Evolutionary conservation across 2,797 vertebrate genomes (phyloP).

Genomic region (Amblyraja radiata): DNA sequence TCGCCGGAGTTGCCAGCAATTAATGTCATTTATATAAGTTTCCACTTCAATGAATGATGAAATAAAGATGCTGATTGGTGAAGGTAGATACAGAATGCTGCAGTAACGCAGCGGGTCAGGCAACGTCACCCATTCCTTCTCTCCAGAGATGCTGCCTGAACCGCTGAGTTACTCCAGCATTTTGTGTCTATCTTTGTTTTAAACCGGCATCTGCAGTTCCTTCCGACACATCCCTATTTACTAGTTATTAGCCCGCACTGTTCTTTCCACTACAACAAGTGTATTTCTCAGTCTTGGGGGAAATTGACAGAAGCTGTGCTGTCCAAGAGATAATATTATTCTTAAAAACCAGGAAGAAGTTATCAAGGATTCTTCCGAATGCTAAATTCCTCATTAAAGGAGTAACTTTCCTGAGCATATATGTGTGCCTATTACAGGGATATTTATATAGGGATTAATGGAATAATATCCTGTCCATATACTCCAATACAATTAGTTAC

Average conservation of each 20-base stretch:
- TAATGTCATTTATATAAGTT: not conserved
- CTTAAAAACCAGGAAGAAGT: not conserved
- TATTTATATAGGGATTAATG: not conserved
- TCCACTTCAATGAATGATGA: too few relatives aligned
- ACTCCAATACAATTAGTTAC: not conserved
- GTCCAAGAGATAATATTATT: not conserved
- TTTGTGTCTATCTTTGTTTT: too few relatives aligned
- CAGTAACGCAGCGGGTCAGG: too few relatives aligned
- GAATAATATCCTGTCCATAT: not conserved
- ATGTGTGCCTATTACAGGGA: not conserved
- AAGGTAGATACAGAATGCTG: too few relatives aligned
- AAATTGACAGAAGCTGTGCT: not conserved
- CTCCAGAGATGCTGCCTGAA: too few relatives aligned
- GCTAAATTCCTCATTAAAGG: not conserved
- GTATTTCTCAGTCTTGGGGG: not conserved
- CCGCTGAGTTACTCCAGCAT: too few relatives aligned
- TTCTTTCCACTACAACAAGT: too few relatives aligned
- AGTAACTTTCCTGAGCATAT: not conserved
- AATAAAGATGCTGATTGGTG: too few relatives aligned
- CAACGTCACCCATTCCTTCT: too few relatives aligned
- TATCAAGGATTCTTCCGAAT: not conserved
- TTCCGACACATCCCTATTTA: too few relatives aligned
- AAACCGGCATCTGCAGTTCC: too few relatives aligned
- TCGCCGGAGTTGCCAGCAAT: not conserved
- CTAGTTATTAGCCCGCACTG: too few relatives aligned